Evolutionary conservation across 2,113 vertebrate genomes (phyloP), one percentile per base, ranked within the genome.

Genomic region (Theristicus caerulescens): DNA sequence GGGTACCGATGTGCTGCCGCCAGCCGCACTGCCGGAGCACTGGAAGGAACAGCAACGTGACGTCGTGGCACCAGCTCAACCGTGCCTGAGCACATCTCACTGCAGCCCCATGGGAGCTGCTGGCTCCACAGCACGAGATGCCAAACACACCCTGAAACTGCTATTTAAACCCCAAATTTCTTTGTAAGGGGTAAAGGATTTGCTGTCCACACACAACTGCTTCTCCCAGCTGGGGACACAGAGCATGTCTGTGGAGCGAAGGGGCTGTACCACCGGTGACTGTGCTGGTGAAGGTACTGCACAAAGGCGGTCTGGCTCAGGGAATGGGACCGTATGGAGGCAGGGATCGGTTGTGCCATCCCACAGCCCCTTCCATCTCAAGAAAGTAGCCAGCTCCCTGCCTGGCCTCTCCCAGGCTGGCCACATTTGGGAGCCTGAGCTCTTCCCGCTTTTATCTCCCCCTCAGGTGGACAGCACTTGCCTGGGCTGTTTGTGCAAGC

Each of bases 21-120:
- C 1, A 2, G 44, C 59, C 0, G 0, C 26, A 3, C 29, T 25
- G 46, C 38, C 4, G 1, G 47, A 19, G 25, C 3, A 2, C 49
- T 36, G 13, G 31, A 7, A 70, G 77, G 70, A 36, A 38, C 57
- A n/a, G 24, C 51, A 49, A 5, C 1, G 0, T 1, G 21, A 9
- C 7, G 1, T 26, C 2, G 17, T 26, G 58, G 44, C 58, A 40
- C 29, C 58, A 27, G 46, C 38, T 65, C 38, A 11, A 21, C 40
- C 3, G 0, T 14, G 72, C 31, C 42, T 16, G n/a, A 29, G 49
- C 32, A 15, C 49, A 5, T 24, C n/a, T 67, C 26, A 8, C 38
- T 27, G 34, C 61, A 62, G 47, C 21, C 32, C 1, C 0, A 5
- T 12, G 51, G 49, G 38, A 77, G 29, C 51, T 40, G 47, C 61